Base-by-base conservation (phyloP, 2,888 invertebrate species). In the Dasypolia templi region DNA sequence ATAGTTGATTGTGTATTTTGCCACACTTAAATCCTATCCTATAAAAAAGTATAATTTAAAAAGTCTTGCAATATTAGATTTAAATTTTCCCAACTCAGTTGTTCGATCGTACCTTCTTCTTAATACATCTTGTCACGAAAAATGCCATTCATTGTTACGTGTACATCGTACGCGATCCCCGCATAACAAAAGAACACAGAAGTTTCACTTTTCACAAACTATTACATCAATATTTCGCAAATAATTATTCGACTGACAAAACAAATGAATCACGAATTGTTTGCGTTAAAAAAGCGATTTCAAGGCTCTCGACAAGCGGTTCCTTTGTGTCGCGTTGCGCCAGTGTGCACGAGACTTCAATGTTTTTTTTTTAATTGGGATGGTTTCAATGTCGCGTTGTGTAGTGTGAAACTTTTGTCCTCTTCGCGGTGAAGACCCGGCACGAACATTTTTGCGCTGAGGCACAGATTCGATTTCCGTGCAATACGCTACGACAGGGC, bases 391-490 rank as follows among this genome's bases (percentile, higher is more conserved):
- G 32, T 6, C 6, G 14, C 14, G 17, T 56, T 44, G 17, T 19
- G 19, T 6, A 2, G 5, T 2, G n/a, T 64, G n/a, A 12, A 5
- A 19, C 3, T 59, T 55, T n/a, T 49, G 29, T 22, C 0, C 5
- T 2, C 22, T 39, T 58, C 22, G 9, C 11, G 1, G 11, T 22
- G 19, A 22, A 42, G n/a, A 22, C 4, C 39, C 32, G 44, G 11
- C 3, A 44, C n/a, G 29, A 58, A 29, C 51, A 32, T 29, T 61
- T 49, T 61, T 59, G 59, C 61, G 46, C 66, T 46, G 29, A 35
- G 29, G 32, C 32, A 62, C 63, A 72, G 70, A 83, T 81, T 86
- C 75, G 42, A 86, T 86, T 77, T 86, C 78, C 81, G 75, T 46
- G 64, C 73, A 62, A 62, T 39, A 62, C 49, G 46, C 6, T 3